Percentiles rank a stretch among this genome's conserved stretches.
Evolutionary conservation across 2,797 vertebrate species (phyloP).

Genomic region (Sebastes vulpes): DNA sequence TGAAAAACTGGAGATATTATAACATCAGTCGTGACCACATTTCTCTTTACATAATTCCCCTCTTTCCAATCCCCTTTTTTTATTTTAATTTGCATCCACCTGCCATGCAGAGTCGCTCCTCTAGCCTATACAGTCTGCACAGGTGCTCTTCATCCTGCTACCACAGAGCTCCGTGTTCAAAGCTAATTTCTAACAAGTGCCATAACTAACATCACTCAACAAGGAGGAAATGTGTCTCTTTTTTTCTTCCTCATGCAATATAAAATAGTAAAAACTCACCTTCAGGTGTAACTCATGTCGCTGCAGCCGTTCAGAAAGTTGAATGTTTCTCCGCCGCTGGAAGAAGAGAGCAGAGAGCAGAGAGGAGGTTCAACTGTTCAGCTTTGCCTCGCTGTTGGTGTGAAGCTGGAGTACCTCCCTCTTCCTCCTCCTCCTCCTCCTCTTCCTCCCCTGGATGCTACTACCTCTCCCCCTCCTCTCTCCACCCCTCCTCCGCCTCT

Average conservation of each 20-base stretch:
- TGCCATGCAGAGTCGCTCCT: neutral
- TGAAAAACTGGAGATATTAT: neutral
- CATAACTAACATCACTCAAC: neutral
- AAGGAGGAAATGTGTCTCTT: neutral
- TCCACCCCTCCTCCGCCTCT: constrained; percentile 30
- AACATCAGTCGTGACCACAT: constrained; percentile 6
- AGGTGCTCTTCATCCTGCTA: constrained; percentile 15
- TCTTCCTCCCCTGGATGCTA: constrained; percentile 25
- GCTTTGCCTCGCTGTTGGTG: constrained; percentile 47
- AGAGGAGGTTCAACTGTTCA: neutral
- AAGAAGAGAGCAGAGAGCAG: neutral
- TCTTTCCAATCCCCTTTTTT: neutral
- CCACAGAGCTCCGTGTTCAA: neutral
- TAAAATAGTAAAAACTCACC: constrained; percentile 64
- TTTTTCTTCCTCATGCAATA: neutral
- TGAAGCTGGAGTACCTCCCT: constrained; percentile 58
- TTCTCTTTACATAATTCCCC: accelerated
- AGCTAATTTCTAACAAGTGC: constrained; percentile 33
- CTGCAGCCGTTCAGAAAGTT: constrained; percentile 64
- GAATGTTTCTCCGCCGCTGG: constrained; percentile 37
- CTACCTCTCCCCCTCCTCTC: neutral
- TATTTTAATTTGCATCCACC: constrained; percentile 7
- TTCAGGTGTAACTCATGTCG: constrained; percentile 53
- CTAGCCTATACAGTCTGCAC: neutral
- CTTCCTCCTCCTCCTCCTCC: constrained; percentile 28